These are phyloP conservation scores for Triops cancriformis DNA, from an alignment of 1,140 invertebrate species.

Conservation along the genomic window DNA sequence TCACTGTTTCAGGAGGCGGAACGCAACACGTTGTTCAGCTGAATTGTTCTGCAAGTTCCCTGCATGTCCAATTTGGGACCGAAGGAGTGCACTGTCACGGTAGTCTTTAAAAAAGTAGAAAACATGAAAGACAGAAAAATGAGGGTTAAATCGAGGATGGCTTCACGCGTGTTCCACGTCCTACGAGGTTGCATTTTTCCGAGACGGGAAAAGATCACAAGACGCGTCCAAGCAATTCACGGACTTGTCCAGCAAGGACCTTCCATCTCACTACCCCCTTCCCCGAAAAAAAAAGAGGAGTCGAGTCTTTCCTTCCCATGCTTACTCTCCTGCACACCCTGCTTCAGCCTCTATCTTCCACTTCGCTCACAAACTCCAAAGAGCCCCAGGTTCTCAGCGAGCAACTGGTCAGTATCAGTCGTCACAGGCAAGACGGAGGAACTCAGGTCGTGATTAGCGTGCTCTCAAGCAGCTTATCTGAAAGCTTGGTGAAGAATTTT, in stretches of 20 bases:
- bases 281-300: background rate
- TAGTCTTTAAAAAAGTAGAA: background rate
- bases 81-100: background rate
- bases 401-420: constrained; percentile 6
- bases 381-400: background rate
- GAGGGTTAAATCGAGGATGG: too few relatives aligned
- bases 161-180: background rate
- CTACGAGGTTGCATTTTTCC: background rate
- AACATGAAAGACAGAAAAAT: too few relatives aligned
- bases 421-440: background rate
- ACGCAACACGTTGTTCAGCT: background rate
- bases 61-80: background rate
- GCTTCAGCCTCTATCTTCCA: constrained; percentile 4
- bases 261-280: background rate
- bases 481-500: background rate
- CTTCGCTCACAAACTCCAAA: background rate
- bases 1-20: background rate
- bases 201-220: background rate
- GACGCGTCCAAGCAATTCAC: background rate
- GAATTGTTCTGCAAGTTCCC: background rate
- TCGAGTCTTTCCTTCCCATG: background rate
- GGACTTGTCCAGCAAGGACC: background rate
- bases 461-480: background rate
- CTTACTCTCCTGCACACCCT: background rate
- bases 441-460: background rate